Base-by-base conservation (phyloP, 2,113 vertebrate genomes). In the Alligator sinensis region DNA sequence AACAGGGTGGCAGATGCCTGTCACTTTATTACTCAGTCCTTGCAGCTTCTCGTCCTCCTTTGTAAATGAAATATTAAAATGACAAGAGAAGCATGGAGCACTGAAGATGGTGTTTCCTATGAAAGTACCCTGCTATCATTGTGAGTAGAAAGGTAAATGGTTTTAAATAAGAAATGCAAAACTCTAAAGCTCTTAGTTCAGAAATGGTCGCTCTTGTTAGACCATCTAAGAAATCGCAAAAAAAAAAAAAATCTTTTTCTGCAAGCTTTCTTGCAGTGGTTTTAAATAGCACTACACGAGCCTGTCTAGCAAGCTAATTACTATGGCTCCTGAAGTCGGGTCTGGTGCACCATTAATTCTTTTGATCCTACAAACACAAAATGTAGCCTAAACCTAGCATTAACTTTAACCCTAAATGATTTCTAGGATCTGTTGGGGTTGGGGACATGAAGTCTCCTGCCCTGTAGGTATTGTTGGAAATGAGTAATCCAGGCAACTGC, bases 311-410 rank as follows among this genome's bases (percentile, higher is more conserved):
- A 89, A 96, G 95, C 90, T 92, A 90, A 90, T 93, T 88, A 89
- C 77, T 82, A 4, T 88, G 66, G 77, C 34, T 47, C 89, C 72
- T 60, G 81, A 5, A 70, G 88, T 5, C 77, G 87, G 77, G 80
- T 78, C 90, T 92, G 55, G 78, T 77, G 86, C 83, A 0, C 78
- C 83, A 0, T 72, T 96, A 91, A 97, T 96, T 96, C 95, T 94
- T 96, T 92, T 96, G 96, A 93, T 81, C 91, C 91, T 88, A 9
- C 61, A 27, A 68, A 59, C 54, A 88, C 95, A 95, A 97, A 97
- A 96, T 96, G 96, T 96, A 97, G 38, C 91, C 86, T 62, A 92
- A 94, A 90, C 68, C 86, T 95, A 95, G 93, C 92, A 94, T 97
- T 96, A 93, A 70, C 72, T 89, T 82, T 90, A 77, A 5, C 2